These are phyloP conservation scores for Drosophila infuscata DNA, from an alignment of 2,888 invertebrate species.

Conservation along the genomic window DNA sequence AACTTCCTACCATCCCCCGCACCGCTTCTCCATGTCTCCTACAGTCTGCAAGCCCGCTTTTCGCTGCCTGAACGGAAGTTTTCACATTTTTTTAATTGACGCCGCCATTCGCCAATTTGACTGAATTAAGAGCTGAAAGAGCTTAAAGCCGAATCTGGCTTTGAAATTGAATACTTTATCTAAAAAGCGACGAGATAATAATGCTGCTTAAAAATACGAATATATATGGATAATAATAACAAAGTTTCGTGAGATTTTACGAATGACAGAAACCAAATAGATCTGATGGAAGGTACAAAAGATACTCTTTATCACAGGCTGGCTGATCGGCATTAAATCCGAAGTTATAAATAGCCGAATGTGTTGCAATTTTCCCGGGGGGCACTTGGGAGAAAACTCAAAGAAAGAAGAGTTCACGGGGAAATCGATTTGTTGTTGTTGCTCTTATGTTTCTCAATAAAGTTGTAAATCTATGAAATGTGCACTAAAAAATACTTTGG, in stretches of 20 bases:
- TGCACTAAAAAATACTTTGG: conserved; percentile 36
- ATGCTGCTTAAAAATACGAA: not conserved
- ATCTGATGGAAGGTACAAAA: not conserved
- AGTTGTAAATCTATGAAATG: conserved; percentile 57
- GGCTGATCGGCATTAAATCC: not conserved
- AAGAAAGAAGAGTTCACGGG: not conserved
- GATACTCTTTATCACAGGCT: not conserved
- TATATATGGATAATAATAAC: not conserved
- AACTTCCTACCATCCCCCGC: not conserved
- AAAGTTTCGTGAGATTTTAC: not conserved
- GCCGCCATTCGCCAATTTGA: conserved; percentile 9
- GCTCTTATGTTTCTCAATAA: conserved; percentile 16
- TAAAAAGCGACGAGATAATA: not conserved
- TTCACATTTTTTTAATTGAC: conserved; percentile 57
- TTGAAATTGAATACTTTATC: not conserved
- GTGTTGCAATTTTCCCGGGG: not conserved
- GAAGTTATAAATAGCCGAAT: not conserved
- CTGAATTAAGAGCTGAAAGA: conserved; percentile 16
- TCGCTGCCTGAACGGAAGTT: conserved; percentile 21
- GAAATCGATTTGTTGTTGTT: conserved; percentile 6
- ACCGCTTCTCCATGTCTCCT: too few species aligned
- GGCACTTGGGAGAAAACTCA: not conserved
- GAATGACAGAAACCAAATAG: conserved; percentile 3
- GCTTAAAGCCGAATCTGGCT: not conserved
- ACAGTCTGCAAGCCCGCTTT: not conserved